phyloP scores from a whole-genome alignment of 2,113 vertebrate genomes.

The Upupa epops region DNA sequence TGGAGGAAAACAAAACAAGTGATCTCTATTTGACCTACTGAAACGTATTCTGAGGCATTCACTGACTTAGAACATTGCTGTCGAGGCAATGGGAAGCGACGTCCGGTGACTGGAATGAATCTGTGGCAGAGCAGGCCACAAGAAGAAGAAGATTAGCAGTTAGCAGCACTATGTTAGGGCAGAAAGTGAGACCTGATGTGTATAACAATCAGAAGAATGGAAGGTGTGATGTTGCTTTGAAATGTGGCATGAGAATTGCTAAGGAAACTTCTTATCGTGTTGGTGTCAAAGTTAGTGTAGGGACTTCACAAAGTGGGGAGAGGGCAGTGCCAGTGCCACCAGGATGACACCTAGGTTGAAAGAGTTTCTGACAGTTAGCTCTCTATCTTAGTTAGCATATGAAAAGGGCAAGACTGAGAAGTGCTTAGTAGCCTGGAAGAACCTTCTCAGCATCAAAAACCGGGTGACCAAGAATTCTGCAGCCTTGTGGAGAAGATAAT shows the following conservation, averaged over 20 bases:
- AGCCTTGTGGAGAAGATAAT: neutral
- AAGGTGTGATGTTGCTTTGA: neutral
- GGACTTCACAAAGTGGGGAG: neutral
- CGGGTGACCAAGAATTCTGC: neutral
- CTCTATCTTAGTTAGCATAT: neutral
- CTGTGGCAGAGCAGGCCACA: neutral
- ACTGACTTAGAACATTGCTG: neutral
- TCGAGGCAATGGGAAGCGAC: neutral
- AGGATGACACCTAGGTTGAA: neutral
- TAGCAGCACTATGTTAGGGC: neutral
- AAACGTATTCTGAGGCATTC: neutral
- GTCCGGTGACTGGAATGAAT: neutral
- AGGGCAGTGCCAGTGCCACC: neutral
- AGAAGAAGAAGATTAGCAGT: neutral
- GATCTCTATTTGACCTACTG: neutral
- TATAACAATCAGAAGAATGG: neutral
- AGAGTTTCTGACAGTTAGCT: neutral
- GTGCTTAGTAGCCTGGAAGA: neutral
- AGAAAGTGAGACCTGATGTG: neutral
- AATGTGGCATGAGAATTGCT: neutral
- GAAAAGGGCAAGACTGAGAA: neutral
- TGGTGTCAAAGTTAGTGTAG: neutral
- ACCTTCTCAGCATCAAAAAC: neutral
- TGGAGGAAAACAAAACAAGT: neutral
- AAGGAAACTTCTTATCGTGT: neutral